Evolutionary conservation across 2,888 invertebrate genomes (phyloP).

Genomic region (Schizaphis graminum): DNA sequence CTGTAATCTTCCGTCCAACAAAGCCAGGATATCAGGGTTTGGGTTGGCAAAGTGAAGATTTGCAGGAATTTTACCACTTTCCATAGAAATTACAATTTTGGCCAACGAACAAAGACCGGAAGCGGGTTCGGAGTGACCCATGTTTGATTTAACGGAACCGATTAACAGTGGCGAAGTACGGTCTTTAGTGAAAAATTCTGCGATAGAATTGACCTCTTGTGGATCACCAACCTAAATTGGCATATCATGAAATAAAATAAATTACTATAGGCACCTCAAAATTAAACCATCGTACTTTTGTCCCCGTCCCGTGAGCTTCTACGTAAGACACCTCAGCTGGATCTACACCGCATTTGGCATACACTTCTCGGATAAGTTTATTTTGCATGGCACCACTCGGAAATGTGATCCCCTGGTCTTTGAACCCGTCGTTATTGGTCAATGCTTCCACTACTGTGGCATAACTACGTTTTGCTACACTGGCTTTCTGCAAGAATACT

Average conservation of each 20-base stretch:
- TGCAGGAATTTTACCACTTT: constrained; percentile 87
- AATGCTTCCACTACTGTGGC: constrained; percentile 89
- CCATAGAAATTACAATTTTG: constrained; percentile 94
- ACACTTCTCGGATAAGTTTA: constrained; percentile 86
- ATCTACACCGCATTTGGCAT: constrained; percentile 84
- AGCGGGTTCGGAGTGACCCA: constrained; percentile 97
- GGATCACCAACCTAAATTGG: constrained; percentile 86
- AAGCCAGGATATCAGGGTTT: constrained; percentile 90
- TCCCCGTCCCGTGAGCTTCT: constrained; percentile 99
- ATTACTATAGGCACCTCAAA: not conserved
- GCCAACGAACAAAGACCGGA: constrained; percentile 92
- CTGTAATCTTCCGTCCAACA: constrained; percentile 89
- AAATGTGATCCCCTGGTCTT: constrained; percentile 90
- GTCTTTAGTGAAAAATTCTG: constrained; percentile 84
- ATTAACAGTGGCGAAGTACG: constrained; percentile 85
- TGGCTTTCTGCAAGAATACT: constrained; percentile 85
- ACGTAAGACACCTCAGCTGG: constrained; percentile 90
- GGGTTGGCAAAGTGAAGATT: constrained; percentile 92
- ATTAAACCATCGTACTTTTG: constrained; percentile 76
- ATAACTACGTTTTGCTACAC: constrained; percentile 84
- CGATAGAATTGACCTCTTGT: constrained; percentile 95
- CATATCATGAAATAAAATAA: not conserved
- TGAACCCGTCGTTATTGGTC: constrained; percentile 93
- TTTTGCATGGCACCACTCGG: constrained; percentile 87
- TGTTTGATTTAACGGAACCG: constrained; percentile 98